Base-by-base conservation (phyloP, 2,888 invertebrate species). In the Crioceris asparagi region DNA sequence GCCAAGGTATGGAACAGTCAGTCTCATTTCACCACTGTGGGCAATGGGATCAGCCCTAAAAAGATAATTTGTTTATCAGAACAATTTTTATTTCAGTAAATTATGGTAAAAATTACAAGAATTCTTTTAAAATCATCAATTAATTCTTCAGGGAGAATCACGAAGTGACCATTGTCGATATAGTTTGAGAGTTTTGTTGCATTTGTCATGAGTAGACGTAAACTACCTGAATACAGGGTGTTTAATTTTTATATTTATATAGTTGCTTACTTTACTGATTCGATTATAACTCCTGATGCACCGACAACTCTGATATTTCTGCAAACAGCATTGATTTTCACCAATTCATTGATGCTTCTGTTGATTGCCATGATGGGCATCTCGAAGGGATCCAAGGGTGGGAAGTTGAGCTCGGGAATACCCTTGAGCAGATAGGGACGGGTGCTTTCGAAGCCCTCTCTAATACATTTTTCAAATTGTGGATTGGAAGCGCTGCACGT, bases 291-390 rank as follows among this genome's bases (percentile, higher is more conserved):
- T 37, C 74, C 66, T 0, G 75, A 74, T 7, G 74, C 71, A 1
- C 84, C 84, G 27, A 62, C 63, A 0, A 82, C 70, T 49, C 69
- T 69, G 34, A 81, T 72, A 44, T 84, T 72, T 40, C 63, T 77
- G 43, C 80, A 71, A 0, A 70, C 70, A 0, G 83, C 81, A 47
- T 75, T 77, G 11, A 85, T 56, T 41, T 72, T 72, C 15, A 84
- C 70, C n/a, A 80, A 74, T 1, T 81, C 76, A 39, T 56, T 60
- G 5, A 77, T 69, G 1, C 77, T 75, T 50, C 82, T 75, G 56
- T 77, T 75, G 45, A 84, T 72, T 48, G 74, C 74, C 41, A 83
- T 66, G 35, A 76, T 72, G 0, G 83, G 79, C 10, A 85, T 67
- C 7, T 60, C 63, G 44, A 85, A 70, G 0, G 85, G 85, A 43